Percentiles rank a stretch among this genome's conserved stretches.
Evolutionary conservation across 2,888 invertebrate species (phyloP).

Genomic region (Sepiola atlantica): DNA sequence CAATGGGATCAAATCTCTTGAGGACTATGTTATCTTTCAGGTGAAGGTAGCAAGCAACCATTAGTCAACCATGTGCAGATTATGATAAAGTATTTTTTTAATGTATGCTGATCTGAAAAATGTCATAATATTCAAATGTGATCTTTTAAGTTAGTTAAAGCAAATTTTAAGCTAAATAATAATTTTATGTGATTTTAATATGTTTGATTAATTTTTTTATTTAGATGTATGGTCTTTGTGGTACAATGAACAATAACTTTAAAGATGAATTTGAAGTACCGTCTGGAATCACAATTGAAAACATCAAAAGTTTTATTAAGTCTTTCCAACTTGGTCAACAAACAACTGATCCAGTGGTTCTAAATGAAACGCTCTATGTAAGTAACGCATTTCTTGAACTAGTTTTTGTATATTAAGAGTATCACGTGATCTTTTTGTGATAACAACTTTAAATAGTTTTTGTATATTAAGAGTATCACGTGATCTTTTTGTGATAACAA

Average conservation of each 20-base stretch:
- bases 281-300: background rate
- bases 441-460: background rate
- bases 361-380: background rate
- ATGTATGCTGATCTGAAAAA: too few relatives aligned
- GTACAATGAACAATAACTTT: background rate
- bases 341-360: background rate
- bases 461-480: background rate
- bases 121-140: too few relatives aligned
- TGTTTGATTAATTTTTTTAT: background rate
- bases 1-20: too few relatives aligned
- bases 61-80: too few relatives aligned
- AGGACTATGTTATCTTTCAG: too few relatives aligned
- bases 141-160: too few relatives aligned
- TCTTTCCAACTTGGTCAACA: background rate
- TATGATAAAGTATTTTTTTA: too few relatives aligned
- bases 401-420: background rate
- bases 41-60: too few relatives aligned
- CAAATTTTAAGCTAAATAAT: too few relatives aligned
- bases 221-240: background rate
- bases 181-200: too few relatives aligned
- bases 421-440: background rate
- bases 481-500: background rate
- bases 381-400: background rate
- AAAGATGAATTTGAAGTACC: background rate
- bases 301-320: background rate